These are phyloP conservation scores for Habropoda laboriosa DNA, from an alignment of 1,140 invertebrate genomes.

Conservation along the genomic window DNA sequence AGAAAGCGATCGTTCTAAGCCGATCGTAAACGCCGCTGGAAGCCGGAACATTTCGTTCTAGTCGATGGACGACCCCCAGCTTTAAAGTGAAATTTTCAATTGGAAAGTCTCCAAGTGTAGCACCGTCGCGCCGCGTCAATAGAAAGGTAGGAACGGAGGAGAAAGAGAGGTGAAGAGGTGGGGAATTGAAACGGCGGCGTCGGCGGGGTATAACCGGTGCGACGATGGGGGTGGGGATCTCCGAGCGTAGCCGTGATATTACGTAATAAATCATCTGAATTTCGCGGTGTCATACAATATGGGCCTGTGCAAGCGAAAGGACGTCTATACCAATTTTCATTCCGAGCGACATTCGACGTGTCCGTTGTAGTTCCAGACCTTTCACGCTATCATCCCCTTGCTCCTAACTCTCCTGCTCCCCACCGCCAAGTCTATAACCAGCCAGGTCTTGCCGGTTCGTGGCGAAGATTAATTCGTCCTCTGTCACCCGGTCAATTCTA, in stretches of 20 bases:
- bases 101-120: constrained; percentile 45
- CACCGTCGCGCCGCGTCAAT: constrained; percentile 11
- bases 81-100: constrained; percentile 71
- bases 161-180: background rate
- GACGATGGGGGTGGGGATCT: background rate
- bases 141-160: background rate
- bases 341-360: constrained; percentile 65
- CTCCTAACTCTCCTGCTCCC: background rate
- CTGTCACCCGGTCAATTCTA: constrained; percentile 34
- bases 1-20: background rate
- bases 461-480: constrained; percentile 60
- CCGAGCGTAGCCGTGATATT: constrained; percentile 63
- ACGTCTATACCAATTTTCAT: constrained; percentile 72
- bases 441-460: constrained; percentile 25
- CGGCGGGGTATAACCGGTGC: too few relatives aligned
- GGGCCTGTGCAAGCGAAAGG: constrained; percentile 61
- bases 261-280: constrained; percentile 73
- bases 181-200: background rate
- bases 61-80: constrained; percentile 54
- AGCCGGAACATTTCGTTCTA: background rate
- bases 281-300: constrained; percentile 70
- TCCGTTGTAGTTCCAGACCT: constrained; percentile 32
- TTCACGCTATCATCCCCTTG: constrained; percentile 16
- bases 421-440: constrained; percentile 50
- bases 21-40: background rate